Percentiles rank a stretch among this genome's conserved stretches.
Conservation (phyloP, 2,797 vertebrate species). For the Gallirallus australis region DNA sequence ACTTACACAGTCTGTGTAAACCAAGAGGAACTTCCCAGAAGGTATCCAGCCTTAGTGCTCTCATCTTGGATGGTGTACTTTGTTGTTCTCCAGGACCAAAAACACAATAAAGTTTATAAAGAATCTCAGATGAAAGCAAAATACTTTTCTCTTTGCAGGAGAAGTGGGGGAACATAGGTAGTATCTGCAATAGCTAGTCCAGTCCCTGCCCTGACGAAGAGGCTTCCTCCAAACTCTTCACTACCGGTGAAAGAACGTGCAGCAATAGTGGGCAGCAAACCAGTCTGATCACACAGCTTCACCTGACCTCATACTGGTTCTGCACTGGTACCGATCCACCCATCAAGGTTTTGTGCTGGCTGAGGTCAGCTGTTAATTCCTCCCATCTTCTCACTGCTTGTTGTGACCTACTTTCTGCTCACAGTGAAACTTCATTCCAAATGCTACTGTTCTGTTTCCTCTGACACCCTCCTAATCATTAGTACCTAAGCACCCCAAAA, state of each 20-base stretch:
- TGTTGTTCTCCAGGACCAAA: background rate
- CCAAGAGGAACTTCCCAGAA: background rate
- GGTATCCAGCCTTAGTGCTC: background rate
- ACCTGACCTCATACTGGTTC: background rate
- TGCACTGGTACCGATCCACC: background rate
- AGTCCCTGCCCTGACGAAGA: background rate
- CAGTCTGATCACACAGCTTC: background rate
- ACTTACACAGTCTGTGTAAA: background rate
- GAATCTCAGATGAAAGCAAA: background rate
- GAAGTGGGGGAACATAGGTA: background rate
- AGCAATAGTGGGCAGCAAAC: background rate
- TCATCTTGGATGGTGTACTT: background rate
- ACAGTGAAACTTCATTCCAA: background rate
- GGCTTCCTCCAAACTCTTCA: background rate
- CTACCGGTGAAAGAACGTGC: too few relatives aligned
- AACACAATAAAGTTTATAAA: background rate
- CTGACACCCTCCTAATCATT: fast-evolving
- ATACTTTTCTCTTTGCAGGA: background rate
- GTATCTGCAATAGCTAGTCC: background rate
- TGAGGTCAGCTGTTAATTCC: background rate
- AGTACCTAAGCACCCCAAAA: background rate
- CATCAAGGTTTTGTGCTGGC: background rate
- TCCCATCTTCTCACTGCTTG: background rate
- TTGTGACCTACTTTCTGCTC: background rate
- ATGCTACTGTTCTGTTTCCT: background rate